These are phyloP conservation scores for Emberiza fucata DNA, from an alignment of 2,113 vertebrate species.

Conservation along the genomic window DNA sequence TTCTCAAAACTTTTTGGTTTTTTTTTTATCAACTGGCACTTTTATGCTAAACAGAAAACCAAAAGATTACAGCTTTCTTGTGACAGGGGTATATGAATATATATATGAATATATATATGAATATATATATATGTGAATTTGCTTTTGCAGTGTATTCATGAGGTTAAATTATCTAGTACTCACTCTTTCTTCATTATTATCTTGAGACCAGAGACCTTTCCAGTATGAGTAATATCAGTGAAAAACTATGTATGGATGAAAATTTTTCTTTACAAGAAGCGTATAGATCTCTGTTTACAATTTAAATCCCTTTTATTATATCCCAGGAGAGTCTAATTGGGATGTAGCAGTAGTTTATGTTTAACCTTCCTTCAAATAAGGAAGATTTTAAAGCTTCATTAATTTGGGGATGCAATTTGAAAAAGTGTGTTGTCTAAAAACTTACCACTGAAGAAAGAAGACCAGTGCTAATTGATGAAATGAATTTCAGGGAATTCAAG, in stretches of 20 bases:
- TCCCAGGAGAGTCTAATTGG: background rate
- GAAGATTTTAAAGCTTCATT: background rate
- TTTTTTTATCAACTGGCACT: background rate
- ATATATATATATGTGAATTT: background rate
- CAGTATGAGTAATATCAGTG: background rate
- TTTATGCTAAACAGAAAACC: background rate
- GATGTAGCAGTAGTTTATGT: background rate
- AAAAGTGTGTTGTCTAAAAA: background rate
- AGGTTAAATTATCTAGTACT: background rate
- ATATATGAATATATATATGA: background rate
- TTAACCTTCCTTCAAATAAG: background rate
- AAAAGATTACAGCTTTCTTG: background rate
- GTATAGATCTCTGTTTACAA: background rate
- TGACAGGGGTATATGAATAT: background rate
- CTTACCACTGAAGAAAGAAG: background rate
- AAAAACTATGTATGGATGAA: background rate
- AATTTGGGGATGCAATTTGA: background rate
- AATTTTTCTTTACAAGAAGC: background rate
- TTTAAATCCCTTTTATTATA: background rate
- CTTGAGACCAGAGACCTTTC: background rate
- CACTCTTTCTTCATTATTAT: background rate
- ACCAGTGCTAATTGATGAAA: background rate
- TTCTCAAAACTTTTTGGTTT: background rate
- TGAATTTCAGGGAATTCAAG: background rate
- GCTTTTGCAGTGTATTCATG: background rate